Evolutionary conservation across 2,113 vertebrate species (phyloP).

Genomic region (Sinosuthora webbiana): DNA sequence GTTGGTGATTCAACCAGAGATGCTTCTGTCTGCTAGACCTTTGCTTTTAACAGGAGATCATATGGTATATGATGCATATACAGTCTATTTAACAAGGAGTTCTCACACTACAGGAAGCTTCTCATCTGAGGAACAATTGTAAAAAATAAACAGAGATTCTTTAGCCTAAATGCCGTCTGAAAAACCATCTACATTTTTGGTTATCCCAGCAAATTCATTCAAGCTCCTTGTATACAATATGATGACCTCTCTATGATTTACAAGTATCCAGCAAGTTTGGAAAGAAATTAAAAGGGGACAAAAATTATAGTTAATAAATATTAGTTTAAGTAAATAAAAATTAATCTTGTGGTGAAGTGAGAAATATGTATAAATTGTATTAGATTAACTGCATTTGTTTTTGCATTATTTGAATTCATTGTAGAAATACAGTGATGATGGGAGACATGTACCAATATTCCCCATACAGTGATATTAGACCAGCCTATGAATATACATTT

Average conservation of each 20-base stretch:
- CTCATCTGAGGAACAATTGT: neutral
- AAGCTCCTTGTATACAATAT: neutral
- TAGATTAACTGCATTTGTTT: neutral
- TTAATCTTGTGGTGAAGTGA: neutral
- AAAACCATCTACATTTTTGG: neutral
- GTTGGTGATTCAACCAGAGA: neutral
- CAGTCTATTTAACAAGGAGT: neutral
- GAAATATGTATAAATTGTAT: neutral
- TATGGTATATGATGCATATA: neutral
- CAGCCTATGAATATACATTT: neutral
- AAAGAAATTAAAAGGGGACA: neutral
- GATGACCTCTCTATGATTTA: neutral
- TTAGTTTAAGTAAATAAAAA: neutral
- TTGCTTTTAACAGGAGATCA: neutral
- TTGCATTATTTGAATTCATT: neutral
- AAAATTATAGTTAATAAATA: neutral
- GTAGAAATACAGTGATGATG: neutral
- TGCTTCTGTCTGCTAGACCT: neutral
- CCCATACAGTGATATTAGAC: neutral
- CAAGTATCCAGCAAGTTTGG: neutral
- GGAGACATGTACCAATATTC: neutral
- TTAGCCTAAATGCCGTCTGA: neutral
- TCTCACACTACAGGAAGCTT: neutral
- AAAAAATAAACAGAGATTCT: neutral
- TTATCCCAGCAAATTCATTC: neutral